Conservation (phyloP, 2,113 vertebrate genomes). For the Hylia prasina region DNA sequence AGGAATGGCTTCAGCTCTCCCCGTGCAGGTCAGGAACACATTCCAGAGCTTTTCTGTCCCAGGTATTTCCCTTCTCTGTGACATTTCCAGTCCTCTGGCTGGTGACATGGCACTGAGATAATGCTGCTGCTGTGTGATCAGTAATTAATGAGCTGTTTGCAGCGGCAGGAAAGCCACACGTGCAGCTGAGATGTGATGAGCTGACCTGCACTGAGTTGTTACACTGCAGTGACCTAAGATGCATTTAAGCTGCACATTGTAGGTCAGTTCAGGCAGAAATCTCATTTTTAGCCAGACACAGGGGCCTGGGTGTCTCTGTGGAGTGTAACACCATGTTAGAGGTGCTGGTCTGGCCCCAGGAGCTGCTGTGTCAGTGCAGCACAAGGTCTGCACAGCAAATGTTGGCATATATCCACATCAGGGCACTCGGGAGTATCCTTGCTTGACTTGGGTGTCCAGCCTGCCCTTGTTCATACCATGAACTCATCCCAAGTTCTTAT, state of each 20-base stretch:
- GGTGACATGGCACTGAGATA: not conserved
- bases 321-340: rapidly evolving
- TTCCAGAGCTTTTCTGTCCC: not conserved
- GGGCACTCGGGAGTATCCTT: not conserved
- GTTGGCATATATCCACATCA: not conserved
- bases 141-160: not conserved
- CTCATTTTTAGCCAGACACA: not conserved
- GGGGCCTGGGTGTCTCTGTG: not conserved
- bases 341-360: not conserved
- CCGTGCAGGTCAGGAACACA: not conserved
- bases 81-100: not conserved
- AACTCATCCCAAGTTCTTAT: not conserved
- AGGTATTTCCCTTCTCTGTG: not conserved
- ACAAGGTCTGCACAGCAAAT: not conserved
- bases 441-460: not conserved
- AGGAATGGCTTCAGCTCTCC: not conserved
- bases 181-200: not conserved
- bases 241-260: not conserved
- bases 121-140: not conserved
- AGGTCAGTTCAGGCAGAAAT: not conserved
- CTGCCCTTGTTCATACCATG: not conserved
- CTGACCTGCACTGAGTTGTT: not conserved
- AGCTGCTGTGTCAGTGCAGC: not conserved
- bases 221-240: not conserved
- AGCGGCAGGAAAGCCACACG: not conserved